Base-by-base conservation (phyloP, 2,888 invertebrate species). In the Nephrotoma appendiculata region DNA sequence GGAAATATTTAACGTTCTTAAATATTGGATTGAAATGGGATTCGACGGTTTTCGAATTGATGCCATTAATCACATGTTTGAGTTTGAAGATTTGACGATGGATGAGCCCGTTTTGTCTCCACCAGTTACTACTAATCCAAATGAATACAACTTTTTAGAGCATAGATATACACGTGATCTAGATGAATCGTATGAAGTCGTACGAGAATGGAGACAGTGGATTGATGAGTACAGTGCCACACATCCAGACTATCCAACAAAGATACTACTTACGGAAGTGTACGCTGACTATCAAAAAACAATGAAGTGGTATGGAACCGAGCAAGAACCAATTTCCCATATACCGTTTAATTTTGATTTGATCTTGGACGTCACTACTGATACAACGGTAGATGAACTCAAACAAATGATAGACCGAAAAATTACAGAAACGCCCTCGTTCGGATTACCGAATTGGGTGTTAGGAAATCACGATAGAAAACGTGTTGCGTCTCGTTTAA, bases 11-110 rank as follows among this genome's bases (percentile, higher is more conserved):
- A 94, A 94, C 88, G 90, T 91, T 0, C 90, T 98, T 19, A 93
- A 92, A 88, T 97, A 94, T 89, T 98, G 98, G 98, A 90, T 98
- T 86, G 94, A 95, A 86, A 94, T 94, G 89, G 98, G 97, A 0
- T 94, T 98, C 0, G 96, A 96, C 89, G 98, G 98, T 0, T 97
- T 98, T 89, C 94, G 98, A 89, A 93, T 98, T 71, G 96, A 96
- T 89, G 96, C 96, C 1, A 93, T 96, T 9, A 91, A 92, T 88
- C 94, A 94, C 91, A 90, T 95, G 48, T 95, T 93, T 88, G 95
- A 96, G 91, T 31, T 71, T 71, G 92, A 91, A 45, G 93, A 93
- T n/a, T 88, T 90, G 86, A 91, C 93, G 52, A 91, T 91, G 0
- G 93, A 95, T 90, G 95, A 95, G 89, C 94, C 94, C 1, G 88